A percentile compares a stretch with the other conserved stretches of the same genome.
These are phyloP conservation scores for Drosophila tani DNA, from an alignment of 1,140 invertebrate species.

Conservation along the genomic window DNA sequence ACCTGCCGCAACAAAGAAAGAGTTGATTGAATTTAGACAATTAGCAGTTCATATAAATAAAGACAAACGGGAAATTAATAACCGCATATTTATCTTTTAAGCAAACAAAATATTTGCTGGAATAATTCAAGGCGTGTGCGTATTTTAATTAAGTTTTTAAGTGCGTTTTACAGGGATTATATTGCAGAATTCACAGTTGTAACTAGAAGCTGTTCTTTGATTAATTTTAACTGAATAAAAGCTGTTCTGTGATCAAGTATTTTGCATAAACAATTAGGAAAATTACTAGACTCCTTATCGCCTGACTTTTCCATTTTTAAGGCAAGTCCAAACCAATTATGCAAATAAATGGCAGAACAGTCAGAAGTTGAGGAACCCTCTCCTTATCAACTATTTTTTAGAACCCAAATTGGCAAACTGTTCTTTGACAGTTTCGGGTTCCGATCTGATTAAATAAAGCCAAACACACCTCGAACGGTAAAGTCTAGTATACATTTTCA, in stretches of 20 bases:
- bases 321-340: slow-evolving; percentile 8
- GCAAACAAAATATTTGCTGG: not conserved
- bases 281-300: not conserved
- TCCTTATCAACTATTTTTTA: slow-evolving; percentile 17
- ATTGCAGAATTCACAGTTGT: not conserved
- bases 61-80: slow-evolving; percentile 1
- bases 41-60: slow-evolving; percentile 37
- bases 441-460: slow-evolving; percentile 30
- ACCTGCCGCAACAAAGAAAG: slow-evolving; percentile 4
- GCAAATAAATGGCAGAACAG: slow-evolving; percentile 4
- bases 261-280: not conserved
- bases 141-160: slow-evolving; percentile 9
- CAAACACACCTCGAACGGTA: slow-evolving; percentile 48
- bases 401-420: slow-evolving; percentile 13
- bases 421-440: slow-evolving; percentile 34
- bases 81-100: not conserved
- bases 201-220: not conserved
- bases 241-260: not conserved
- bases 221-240: not conserved
- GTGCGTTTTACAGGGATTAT: not conserved
- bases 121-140: not conserved
- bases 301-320: not conserved
- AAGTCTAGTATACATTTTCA: slow-evolving; percentile 32
- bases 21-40: slow-evolving; percentile 17
- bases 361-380: not conserved